phyloP scores from a whole-genome alignment of 2,113 vertebrate genomes.

The Galemys pyrenaicus region DNA sequence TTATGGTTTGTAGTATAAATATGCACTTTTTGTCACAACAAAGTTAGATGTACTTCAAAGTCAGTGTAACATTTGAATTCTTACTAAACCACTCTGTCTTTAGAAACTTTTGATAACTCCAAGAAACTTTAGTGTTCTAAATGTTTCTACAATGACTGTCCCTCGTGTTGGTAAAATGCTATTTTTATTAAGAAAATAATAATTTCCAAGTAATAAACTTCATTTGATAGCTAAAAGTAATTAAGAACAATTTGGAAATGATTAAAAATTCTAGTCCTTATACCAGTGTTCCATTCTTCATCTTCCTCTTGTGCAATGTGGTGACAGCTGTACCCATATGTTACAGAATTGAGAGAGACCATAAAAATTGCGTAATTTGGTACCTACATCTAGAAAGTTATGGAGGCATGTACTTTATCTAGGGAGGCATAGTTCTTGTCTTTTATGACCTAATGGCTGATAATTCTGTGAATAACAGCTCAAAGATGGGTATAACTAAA shows the following conservation, averaged over 20 bases:
- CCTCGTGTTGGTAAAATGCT: neutral
- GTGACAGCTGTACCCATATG: neutral
- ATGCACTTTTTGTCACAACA: neutral
- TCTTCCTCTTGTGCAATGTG: neutral
- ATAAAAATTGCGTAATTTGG: conserved; percentile 55
- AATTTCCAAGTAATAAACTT: neutral
- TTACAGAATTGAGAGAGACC: conserved; percentile 6
- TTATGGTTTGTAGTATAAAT: neutral
- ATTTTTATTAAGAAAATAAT: neutral
- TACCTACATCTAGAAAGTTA: conserved; percentile 1
- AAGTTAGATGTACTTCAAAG: neutral
- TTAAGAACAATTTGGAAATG: neutral
- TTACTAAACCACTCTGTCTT: neutral
- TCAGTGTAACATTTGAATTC: conserved; percentile 8
- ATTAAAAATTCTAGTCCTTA: conserved; percentile 17
- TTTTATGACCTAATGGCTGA: conserved; percentile 38
- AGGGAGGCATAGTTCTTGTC: neutral
- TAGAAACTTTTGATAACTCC: neutral
- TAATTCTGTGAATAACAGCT: conserved; percentile 56
- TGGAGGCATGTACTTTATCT: neutral
- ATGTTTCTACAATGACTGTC: neutral
- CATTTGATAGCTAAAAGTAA: conserved; percentile 27
- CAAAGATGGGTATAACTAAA: conserved; percentile 50
- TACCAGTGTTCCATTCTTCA: conserved; percentile 14
- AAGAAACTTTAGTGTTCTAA: neutral